Conservation (phyloP, 2,797 vertebrate genomes). For the Chaetodon trifasciatus region DNA sequence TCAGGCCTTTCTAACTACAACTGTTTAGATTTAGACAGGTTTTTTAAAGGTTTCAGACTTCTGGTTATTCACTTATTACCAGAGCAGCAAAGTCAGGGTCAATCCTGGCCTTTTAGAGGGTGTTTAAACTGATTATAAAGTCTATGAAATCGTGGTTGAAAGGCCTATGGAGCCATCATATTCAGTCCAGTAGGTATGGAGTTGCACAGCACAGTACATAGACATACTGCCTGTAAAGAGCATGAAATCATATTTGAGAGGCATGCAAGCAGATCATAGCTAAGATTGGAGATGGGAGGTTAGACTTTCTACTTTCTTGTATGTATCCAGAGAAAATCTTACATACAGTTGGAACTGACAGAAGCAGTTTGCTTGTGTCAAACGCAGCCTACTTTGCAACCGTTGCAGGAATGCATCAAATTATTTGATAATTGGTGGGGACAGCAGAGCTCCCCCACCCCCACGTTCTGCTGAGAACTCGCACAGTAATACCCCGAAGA, state of each 20-base stretch:
- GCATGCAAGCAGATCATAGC: conserved; percentile 1
- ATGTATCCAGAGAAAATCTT: not conserved
- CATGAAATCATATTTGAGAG: conserved; percentile 13
- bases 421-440: conserved; percentile 26
- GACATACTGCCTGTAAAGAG: not conserved
- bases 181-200: not conserved
- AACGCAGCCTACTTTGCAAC: not conserved
- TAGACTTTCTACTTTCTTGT: not conserved
- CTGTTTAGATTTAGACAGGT: too few species aligned
- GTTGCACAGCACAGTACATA: too few species aligned
- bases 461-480: conserved; percentile 21
- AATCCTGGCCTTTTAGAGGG: not conserved
- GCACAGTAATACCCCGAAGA: not conserved
- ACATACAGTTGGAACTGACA: too few species aligned
- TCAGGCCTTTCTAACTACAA: too few species aligned
- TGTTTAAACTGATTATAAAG: conserved; percentile 22
- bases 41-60: not conserved
- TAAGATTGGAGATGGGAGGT: not conserved
- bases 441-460: conserved; percentile 31
- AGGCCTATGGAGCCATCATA: not conserved
- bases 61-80: not conserved
- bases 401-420: conserved; percentile 17
- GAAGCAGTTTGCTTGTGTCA: not conserved
- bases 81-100: not conserved
- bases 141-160: conserved; percentile 26